phyloP scores from a whole-genome alignment of 2,797 vertebrate species.

The Heliangelus exortis region DNA sequence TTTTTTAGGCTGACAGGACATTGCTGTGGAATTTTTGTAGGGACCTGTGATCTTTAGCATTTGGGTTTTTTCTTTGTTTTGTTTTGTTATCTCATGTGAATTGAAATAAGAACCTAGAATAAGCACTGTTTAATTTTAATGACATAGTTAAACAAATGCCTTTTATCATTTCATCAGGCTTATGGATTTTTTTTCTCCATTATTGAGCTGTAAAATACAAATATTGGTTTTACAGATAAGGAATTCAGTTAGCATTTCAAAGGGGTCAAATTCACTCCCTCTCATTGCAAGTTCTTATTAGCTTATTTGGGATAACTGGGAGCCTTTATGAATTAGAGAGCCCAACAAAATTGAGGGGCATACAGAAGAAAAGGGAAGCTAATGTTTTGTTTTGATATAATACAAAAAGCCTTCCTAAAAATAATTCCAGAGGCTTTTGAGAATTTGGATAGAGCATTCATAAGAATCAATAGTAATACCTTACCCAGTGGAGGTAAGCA shows the following conservation, averaged over 20 bases:
- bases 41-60: not conserved
- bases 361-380: not conserved
- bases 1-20: not conserved
- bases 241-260: constrained; percentile 78
- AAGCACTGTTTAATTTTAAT: constrained; percentile 62
- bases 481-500: fast-evolving
- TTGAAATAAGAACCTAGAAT: constrained; percentile 22
- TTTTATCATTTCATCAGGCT: constrained; percentile 69
- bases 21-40: not conserved
- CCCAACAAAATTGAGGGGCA: not conserved
- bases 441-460: not conserved
- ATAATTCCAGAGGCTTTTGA: not conserved
- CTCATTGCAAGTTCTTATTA: constrained; percentile 29
- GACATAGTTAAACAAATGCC: constrained; percentile 54
- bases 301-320: constrained; percentile 34
- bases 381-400: not conserved
- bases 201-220: constrained; percentile 51
- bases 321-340: not conserved
- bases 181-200: constrained; percentile 58
- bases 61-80: not conserved
- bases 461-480: not conserved
- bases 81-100: not conserved
- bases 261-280: constrained; percentile 61
- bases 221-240: constrained; percentile 74
- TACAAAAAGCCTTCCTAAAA: not conserved